Conservation (phyloP, 2,797 vertebrate species). For the Anableps anableps region DNA sequence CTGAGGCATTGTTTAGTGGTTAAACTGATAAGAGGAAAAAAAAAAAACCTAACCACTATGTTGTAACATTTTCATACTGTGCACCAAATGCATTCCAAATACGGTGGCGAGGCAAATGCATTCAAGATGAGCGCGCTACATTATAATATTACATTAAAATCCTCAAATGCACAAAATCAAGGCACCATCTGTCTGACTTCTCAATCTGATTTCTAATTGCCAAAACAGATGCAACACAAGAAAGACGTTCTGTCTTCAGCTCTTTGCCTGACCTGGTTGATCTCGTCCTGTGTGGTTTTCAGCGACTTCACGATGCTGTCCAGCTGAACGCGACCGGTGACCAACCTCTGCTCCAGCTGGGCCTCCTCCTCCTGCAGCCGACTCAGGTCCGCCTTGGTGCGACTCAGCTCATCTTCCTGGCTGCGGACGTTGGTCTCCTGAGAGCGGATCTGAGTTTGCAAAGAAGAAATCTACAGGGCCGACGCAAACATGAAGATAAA, state of each 20-base stretch:
- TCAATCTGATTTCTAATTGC: conserved; percentile 1
- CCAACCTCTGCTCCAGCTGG: conserved; percentile 91
- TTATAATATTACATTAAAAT: conserved; percentile 18
- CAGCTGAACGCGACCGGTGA: conserved; percentile 89
- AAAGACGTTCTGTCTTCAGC: conserved; percentile 4
- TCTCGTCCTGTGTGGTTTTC: conserved; percentile 93
- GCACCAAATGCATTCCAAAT: neutral
- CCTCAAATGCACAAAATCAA: conserved; percentile 4
- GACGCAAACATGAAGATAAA: neutral
- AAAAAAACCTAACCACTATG: neutral
- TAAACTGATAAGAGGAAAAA: conserved; percentile 5
- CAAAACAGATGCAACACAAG: conserved; percentile 1
- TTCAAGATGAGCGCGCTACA: neutral
- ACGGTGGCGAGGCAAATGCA: conserved; percentile 1
- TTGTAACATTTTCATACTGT: conserved; percentile 9
- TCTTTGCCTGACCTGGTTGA: conserved; percentile 87
- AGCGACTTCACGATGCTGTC: conserved; percentile 94
- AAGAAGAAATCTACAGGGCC: conserved; percentile 87
- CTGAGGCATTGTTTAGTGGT: conserved; percentile 11
- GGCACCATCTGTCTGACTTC: neutral
- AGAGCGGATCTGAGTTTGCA: conserved; percentile 92
- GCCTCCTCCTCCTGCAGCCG: conserved; percentile 93
- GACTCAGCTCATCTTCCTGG: conserved; percentile 90
- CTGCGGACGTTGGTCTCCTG: conserved; percentile 89
- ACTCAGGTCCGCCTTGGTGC: conserved; percentile 87